phyloP scores from a whole-genome alignment of 1,140 invertebrate species.

The Schlechtendalia chinensis region DNA sequence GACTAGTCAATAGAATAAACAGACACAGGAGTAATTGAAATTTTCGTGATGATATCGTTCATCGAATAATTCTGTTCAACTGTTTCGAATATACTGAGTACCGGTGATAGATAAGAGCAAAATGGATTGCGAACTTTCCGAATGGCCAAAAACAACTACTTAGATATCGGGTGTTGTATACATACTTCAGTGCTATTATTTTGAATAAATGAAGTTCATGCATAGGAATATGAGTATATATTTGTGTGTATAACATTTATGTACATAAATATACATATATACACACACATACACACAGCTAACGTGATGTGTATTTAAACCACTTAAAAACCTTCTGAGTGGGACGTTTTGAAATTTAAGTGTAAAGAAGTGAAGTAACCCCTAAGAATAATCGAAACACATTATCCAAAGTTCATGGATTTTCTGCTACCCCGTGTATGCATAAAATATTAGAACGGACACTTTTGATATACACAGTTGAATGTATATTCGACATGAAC shows the following conservation, averaged over 20 bases:
- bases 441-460: not conserved
- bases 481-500: not conserved
- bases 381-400: not conserved
- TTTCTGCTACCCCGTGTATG: not conserved
- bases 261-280: not conserved
- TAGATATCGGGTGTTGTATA: not conserved
- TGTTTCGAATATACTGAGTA: too few relatives aligned
- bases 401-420: not conserved
- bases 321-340: not conserved
- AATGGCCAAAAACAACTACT: not conserved
- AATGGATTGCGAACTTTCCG: not conserved
- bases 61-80: not conserved
- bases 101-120: not conserved
- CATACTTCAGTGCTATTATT: not conserved
- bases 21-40: not conserved
- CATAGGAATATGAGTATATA: not conserved
- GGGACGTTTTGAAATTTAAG: not conserved
- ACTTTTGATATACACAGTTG: not conserved
- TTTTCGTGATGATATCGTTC: not conserved
- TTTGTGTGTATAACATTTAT: not conserved
- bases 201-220: too few relatives aligned
- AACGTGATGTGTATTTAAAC: not conserved
- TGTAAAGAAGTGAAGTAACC: not conserved
- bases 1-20: not conserved
- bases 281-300: too few relatives aligned